Conservation (phyloP, 2,797 vertebrate genomes). For the Lithobates pipiens region DNA sequence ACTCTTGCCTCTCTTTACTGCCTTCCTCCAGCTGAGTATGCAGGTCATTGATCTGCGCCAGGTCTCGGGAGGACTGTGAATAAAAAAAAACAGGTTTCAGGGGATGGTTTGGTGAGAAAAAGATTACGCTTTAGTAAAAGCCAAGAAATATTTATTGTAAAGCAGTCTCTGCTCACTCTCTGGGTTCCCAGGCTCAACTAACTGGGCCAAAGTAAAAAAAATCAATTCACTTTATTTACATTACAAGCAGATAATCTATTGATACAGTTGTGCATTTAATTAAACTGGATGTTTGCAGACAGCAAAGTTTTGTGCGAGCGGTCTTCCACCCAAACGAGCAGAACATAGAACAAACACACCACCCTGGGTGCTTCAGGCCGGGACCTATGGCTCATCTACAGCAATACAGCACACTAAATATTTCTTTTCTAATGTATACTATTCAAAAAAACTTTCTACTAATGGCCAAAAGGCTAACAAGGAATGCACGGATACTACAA, state of each 20-base stretch:
- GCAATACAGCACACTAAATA: background rate
- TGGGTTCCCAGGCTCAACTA: slow-evolving; percentile 2
- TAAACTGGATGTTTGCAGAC: slow-evolving; percentile 52
- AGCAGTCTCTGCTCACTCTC: background rate
- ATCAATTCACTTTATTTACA: slow-evolving; percentile 54
- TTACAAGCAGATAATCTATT: slow-evolving; percentile 58
- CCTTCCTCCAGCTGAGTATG: slow-evolving; percentile 92
- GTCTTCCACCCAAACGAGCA: slow-evolving; percentile 34
- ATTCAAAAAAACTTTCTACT: too few relatives aligned
- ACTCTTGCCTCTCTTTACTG: slow-evolving; percentile 92
- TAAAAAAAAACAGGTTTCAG: background rate
- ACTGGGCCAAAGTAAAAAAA: slow-evolving; percentile 36
- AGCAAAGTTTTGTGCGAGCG: slow-evolving; percentile 14
- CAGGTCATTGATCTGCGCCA: slow-evolving; percentile 95
- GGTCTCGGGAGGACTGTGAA: slow-evolving; percentile 87
- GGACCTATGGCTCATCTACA: background rate
- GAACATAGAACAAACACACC: slow-evolving; percentile 4
- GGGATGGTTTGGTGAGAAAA: background rate
- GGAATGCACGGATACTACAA: too few relatives aligned
- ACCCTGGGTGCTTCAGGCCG: slow-evolving; percentile 21
- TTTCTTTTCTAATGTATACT: too few relatives aligned
- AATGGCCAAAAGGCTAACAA: too few relatives aligned
- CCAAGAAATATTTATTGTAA: slow-evolving; percentile 13
- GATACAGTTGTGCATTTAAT: slow-evolving; percentile 58
- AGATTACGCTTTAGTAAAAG: background rate